Evolutionary conservation across 2,888 invertebrate species (phyloP).

Genomic region (Adelphocoris suturalis): DNA sequence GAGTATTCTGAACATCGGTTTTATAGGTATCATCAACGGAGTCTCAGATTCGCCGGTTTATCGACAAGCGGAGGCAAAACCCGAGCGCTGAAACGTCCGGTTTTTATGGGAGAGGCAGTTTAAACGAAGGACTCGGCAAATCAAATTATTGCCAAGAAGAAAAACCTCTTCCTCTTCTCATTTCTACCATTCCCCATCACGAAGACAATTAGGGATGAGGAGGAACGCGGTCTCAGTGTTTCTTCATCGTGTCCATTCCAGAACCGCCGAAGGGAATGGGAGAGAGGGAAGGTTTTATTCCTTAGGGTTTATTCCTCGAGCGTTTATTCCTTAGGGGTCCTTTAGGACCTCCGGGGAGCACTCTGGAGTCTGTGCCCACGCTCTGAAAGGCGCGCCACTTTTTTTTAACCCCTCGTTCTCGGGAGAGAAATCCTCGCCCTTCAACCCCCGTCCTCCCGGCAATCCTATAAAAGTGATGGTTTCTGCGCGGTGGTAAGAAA

Average conservation of each 20-base stretch:
- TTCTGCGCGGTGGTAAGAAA: neutral
- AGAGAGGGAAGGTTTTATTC: neutral
- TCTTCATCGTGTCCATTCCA: constrained; percentile 32
- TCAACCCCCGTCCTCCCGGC: neutral
- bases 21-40: neutral
- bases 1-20: neutral
- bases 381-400: neutral
- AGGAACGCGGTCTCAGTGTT: constrained; percentile 4
- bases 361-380: neutral
- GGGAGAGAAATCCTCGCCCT: neutral
- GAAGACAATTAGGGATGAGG: constrained; percentile 50
- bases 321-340: constrained; percentile 8
- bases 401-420: neutral
- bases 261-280: neutral
- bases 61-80: neutral
- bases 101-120: constrained; percentile 25
- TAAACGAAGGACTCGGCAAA: constrained; percentile 39
- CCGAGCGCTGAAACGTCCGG: neutral
- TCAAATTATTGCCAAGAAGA: constrained; percentile 40
- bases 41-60: constrained; percentile 28
- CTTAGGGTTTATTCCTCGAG: constrained; percentile 15
- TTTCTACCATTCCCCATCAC: neutral
- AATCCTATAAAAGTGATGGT: too few relatives aligned
- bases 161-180: neutral
- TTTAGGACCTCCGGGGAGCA: constrained; percentile 38